Evolutionary conservation across 2,888 invertebrate species (phyloP).

Genomic region (Atrina japonica): DNA sequence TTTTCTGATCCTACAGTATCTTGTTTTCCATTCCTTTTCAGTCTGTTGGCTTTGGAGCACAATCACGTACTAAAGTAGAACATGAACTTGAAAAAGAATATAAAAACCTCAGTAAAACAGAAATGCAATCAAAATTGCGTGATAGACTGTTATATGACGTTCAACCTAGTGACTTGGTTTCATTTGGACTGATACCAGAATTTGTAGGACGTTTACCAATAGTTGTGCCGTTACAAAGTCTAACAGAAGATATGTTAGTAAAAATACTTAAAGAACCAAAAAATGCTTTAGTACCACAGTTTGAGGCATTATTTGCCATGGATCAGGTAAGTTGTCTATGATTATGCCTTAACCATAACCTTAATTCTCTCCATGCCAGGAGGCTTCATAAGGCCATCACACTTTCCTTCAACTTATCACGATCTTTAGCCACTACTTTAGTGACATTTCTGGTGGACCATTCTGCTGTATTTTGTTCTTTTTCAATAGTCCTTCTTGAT

Average conservation of each 20-base stretch:
- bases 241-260: constrained; percentile 53
- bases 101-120: constrained; percentile 7
- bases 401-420: too few relatives aligned
- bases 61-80: neutral
- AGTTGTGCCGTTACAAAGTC: constrained; percentile 52
- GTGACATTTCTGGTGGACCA: too few relatives aligned
- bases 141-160: constrained; percentile 31
- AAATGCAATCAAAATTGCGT: neutral
- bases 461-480: too few relatives aligned
- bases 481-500: too few relatives aligned
- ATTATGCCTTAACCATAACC: too few relatives aligned
- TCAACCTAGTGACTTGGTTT: constrained; percentile 48
- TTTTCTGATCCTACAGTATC: too few relatives aligned
- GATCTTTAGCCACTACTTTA: too few relatives aligned
- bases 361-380: too few relatives aligned
- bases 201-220: constrained; percentile 64
- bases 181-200: constrained; percentile 64
- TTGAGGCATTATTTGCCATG: constrained; percentile 51
- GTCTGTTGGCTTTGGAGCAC: constrained; percentile 13
- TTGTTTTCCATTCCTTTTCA: neutral
- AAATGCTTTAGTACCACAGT: constrained; percentile 64
- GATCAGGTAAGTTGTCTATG: constrained; percentile 51
- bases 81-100: constrained; percentile 5
- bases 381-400: too few relatives aligned
- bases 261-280: constrained; percentile 62